Evolutionary conservation across 2,888 invertebrate genomes (phyloP).

Genomic region (Leucophenga maculata): DNA sequence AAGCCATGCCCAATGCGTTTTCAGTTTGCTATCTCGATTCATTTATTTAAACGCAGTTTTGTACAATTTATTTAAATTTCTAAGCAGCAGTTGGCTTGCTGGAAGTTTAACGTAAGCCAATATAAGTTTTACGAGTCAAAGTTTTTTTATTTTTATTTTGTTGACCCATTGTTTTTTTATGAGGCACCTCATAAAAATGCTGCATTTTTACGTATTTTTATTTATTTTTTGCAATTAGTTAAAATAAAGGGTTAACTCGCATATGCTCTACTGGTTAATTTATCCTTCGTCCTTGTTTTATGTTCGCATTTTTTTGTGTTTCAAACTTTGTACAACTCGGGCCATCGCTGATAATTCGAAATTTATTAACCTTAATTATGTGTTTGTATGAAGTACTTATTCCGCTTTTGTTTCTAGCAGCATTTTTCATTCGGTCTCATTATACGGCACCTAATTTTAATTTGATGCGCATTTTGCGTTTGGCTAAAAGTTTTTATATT

Average conservation of each 20-base stretch:
- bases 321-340: constrained; percentile 35
- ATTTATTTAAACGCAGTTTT: constrained; percentile 48
- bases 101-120: not conserved
- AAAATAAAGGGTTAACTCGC: constrained; percentile 10
- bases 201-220: not conserved
- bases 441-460: constrained; percentile 7
- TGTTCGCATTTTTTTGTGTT: not conserved
- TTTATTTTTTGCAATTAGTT: not conserved
- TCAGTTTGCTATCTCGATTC: constrained; percentile 1
- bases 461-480: constrained; percentile 5
- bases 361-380: constrained; percentile 67
- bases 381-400: constrained; percentile 56
- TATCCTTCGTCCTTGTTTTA: not conserved
- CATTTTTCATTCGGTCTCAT: constrained; percentile 23
- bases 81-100: not conserved
- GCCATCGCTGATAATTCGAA: constrained; percentile 62
- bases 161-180: not conserved
- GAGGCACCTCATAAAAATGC: constrained; percentile 15
- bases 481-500: no score
- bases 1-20: constrained; percentile 27
- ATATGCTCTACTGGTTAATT: not conserved
- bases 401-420: not conserved
- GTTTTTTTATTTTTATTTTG: not conserved
- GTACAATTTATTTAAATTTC: constrained; percentile 66
- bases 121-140: not conserved